These are phyloP conservation scores for Mesorhabditis sp. DNA, from an alignment of 2,888 invertebrate species.

Conservation along the genomic window DNA sequence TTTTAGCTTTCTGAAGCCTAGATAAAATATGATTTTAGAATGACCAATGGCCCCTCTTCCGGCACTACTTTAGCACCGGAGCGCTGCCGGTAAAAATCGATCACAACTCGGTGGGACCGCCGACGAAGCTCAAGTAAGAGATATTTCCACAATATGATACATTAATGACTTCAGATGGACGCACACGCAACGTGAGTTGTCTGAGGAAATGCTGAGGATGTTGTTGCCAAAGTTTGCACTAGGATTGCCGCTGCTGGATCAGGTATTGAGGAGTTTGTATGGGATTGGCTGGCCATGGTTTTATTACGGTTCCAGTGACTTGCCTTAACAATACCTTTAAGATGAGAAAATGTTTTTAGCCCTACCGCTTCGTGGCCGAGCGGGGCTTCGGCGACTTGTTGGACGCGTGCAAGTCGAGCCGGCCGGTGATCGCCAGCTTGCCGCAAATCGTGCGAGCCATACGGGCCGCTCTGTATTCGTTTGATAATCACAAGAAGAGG, in stretches of 20 bases:
- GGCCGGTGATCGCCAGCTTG: conserved; percentile 16
- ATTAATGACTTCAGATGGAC: neutral
- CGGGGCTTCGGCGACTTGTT: conserved; percentile 38
- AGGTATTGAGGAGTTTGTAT: neutral
- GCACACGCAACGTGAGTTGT: neutral
- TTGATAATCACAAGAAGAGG: conserved; percentile 33
- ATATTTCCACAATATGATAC: neutral
- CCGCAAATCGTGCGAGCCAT: conserved; percentile 30
- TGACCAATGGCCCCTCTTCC: conserved; percentile 6
- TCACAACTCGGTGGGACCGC: neutral
- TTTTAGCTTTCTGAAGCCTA: too few relatives aligned
- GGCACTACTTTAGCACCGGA: neutral
- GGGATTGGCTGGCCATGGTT: too few relatives aligned
- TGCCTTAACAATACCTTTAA: neutral
- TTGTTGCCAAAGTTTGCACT: neutral
- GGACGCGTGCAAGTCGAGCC: conserved; percentile 20
- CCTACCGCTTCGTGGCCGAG: conserved; percentile 38
- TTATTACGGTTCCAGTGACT: neutral
- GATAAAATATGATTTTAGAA: neutral
- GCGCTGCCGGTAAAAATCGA: conserved; percentile 1
- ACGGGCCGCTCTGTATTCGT: conserved; percentile 39
- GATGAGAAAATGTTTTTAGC: too few relatives aligned
- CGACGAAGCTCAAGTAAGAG: neutral
- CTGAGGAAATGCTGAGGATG: neutral
- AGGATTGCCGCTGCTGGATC: neutral